These are phyloP conservation scores for Belonocnema kinseyi DNA, from an alignment of 1,140 invertebrate genomes.

Conservation along the genomic window DNA sequence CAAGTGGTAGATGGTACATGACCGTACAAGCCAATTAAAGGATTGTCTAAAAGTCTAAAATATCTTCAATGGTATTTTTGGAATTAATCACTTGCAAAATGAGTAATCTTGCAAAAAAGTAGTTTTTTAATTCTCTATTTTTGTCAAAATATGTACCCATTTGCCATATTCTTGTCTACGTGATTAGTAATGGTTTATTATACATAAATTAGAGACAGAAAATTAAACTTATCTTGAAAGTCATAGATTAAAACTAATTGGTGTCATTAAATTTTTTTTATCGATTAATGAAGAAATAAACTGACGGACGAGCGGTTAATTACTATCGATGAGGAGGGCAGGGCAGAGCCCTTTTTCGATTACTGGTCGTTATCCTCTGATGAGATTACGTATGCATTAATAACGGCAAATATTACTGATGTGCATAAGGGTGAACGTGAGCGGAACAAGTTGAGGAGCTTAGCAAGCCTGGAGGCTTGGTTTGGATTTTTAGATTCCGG, in stretches of 20 bases:
- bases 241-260: not conserved
- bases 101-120: too few species aligned
- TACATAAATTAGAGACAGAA: too few species aligned
- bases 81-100: too few species aligned
- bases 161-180: not conserved
- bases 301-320: slow-evolving; percentile 2
- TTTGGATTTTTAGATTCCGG: slow-evolving; percentile 27
- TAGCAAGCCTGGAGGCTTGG: not conserved
- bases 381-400: slow-evolving; percentile 16
- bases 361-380: slow-evolving; percentile 17
- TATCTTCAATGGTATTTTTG: too few species aligned
- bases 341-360: slow-evolving; percentile 27
- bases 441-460: slow-evolving; percentile 20
- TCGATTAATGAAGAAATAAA: not conserved
- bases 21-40: too few species aligned
- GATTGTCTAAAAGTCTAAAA: too few species aligned
- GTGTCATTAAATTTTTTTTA: not conserved
- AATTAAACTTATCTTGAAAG: not conserved
- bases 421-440: slow-evolving; percentile 16
- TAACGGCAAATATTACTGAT: slow-evolving; percentile 26
- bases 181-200: not conserved
- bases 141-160: not conserved
- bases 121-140: too few species aligned
- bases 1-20: too few species aligned
- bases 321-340: slow-evolving; percentile 24